Evolutionary conservation across 2,888 invertebrate genomes (phyloP).

Genomic region (Himalopsyche tibetana): DNA sequence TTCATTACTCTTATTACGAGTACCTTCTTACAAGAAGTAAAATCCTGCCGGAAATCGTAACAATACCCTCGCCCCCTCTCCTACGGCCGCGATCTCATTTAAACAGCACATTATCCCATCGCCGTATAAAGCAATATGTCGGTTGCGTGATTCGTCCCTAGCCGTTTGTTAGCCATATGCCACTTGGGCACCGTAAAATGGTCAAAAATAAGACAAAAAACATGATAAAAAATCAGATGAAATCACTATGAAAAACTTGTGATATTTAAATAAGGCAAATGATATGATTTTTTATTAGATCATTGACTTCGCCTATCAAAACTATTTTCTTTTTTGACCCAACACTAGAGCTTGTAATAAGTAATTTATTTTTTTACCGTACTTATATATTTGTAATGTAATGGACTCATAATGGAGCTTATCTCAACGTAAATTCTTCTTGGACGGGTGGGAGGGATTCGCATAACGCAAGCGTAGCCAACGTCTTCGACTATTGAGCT

Average conservation of each 20-base stretch:
- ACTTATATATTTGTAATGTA: too few relatives aligned
- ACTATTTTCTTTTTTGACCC: too few relatives aligned
- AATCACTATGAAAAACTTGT: background rate
- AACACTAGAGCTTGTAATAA: too few relatives aligned
- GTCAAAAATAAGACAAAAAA: background rate
- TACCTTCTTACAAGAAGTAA: conserved; percentile 14
- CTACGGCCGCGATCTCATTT: conserved; percentile 9
- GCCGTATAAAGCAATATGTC: background rate
- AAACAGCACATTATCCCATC: background rate
- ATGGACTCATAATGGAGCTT: too few relatives aligned
- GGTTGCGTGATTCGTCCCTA: conserved; percentile 7
- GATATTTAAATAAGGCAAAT: background rate
- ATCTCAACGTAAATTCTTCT: too few relatives aligned
- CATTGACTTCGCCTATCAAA: too few relatives aligned
- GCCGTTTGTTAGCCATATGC: conserved; percentile 13
- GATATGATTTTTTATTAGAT: too few relatives aligned
- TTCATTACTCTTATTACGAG: conserved; percentile 28
- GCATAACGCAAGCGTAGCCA: too few relatives aligned
- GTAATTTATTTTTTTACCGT: too few relatives aligned
- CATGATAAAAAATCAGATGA: background rate
- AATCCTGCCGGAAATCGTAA: conserved; percentile 41
- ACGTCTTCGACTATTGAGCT: too few relatives aligned
- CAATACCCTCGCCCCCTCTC: background rate
- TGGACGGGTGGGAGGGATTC: too few relatives aligned
- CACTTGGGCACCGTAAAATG: background rate